Base-by-base conservation (phyloP, 2,888 invertebrate genomes). In the Tetheella fluctuosa region DNA sequence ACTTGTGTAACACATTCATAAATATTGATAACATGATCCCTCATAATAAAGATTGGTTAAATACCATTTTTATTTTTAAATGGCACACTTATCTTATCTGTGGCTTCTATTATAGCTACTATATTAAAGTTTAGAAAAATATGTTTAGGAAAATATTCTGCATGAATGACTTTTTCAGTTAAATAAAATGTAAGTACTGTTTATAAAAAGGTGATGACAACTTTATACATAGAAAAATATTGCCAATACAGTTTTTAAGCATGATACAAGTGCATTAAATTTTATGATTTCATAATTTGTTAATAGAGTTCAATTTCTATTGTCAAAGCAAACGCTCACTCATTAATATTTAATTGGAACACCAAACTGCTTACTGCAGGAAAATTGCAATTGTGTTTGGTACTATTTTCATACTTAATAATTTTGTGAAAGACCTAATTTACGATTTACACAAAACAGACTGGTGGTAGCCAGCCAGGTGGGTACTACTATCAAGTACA, bases 311-410 rank as follows among this genome's bases (percentile, higher is more conserved):
- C 7, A 53, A 25, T 25, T 3, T 23, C 20, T 6, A 54, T 12
- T 30, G 54, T 20, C 15, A 6, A 20, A 34, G 6, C 7, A 30
- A 28, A n/a, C 37, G 34, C 34, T 15, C 34, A 34, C 2, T 55
- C 34, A 30, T 54, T 55, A 34, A 1, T 37, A 34, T 20, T 55
- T 55, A 55, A 37, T 55, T 37, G 10, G 55, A 34, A 13, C 55
- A 55, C 12, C 30, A 34, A 55, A 55, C 10, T 55, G 55, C 20
- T 54, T 8, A 17, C n/a, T 54, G n/a, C 54, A 54, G 28, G n/a
- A 17, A 28, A 17, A 54, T 30, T 54, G 12, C 17, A 30, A 30
- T 1, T 10, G 15, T 12, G 25, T 15, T 25, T 28, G 10, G 2
- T n/a, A 54, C 17, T 42, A 25, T 25, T 25, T 25, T 25, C 25